A percentile compares a stretch with the other conserved stretches of the same genome.
phyloP scores from a whole-genome alignment of 1,140 invertebrate genomes.

The Hydropsyche tenuis region DNA sequence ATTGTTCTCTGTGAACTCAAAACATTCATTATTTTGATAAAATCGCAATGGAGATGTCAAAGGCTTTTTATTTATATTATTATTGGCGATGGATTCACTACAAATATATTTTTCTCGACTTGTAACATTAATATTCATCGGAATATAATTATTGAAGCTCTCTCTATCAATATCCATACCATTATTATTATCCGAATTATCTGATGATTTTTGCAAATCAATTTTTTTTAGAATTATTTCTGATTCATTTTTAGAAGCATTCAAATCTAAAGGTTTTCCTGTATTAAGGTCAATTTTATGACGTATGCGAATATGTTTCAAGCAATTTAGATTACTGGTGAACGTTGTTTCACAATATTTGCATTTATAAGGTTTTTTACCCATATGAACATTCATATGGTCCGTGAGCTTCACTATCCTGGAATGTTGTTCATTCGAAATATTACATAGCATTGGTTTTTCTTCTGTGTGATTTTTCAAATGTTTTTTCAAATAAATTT shows the following conservation, averaged over 20 bases:
- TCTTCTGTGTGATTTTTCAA: conserved; percentile 60
- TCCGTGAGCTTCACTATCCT: conserved; percentile 64
- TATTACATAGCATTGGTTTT: conserved; percentile 59
- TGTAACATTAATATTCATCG: no score
- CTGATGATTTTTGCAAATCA: no score
- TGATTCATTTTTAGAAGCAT: conserved; percentile 53
- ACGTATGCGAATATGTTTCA: conserved; percentile 63
- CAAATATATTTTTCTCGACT: no score
- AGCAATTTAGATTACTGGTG: conserved; percentile 65
- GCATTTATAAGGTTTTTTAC: conserved; percentile 63
- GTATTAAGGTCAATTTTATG: conserved; percentile 65
- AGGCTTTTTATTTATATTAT: no score
- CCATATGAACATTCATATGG: conserved; percentile 65
- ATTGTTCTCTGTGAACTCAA: no score
- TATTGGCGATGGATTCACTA: no score
- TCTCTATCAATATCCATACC: no score
- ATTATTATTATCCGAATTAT: no score
- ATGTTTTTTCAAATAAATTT: conserved; percentile 62
- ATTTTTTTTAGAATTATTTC: conserved; percentile 43
- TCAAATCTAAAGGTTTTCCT: conserved; percentile 53
- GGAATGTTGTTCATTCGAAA: conserved; percentile 60
- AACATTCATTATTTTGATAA: no score
- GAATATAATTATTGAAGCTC: no score
- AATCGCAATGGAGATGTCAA: no score
- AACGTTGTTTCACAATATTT: conserved; percentile 65